Evolutionary conservation across 2,113 vertebrate genomes (phyloP).

Genomic region (Hiodon tergisus): DNA sequence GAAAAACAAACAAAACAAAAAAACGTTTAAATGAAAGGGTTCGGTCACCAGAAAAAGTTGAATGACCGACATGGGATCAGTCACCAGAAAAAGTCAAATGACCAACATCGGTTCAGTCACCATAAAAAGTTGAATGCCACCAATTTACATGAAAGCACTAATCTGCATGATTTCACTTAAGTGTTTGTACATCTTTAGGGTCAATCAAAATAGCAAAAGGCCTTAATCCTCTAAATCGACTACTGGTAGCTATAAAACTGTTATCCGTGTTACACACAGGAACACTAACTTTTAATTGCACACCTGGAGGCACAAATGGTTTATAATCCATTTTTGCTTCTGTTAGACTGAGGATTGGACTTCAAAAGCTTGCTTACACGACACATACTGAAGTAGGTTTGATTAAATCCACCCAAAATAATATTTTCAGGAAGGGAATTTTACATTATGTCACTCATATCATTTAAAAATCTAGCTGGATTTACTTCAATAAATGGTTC

Average conservation of each 20-base stretch:
- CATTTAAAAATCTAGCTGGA: no score
- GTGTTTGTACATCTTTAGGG: background rate
- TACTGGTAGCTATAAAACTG: constrained; percentile 7
- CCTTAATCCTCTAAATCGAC: background rate
- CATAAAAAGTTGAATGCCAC: background rate
- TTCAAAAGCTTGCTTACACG: background rate
- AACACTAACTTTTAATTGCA: background rate
- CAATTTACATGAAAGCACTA: background rate
- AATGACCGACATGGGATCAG: background rate
- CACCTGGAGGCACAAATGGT: constrained; percentile 23
- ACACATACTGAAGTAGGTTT: background rate
- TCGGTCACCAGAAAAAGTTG: background rate
- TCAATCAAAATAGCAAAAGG: background rate
- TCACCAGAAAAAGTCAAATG: background rate
- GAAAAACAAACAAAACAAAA: no score
- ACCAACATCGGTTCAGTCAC: background rate
- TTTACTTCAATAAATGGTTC: no score
- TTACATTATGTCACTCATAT: no score
- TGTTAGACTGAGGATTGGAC: background rate
- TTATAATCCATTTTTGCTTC: constrained; percentile 20
- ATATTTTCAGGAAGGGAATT: background rate
- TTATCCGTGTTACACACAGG: background rate
- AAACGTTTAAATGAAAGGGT: no score
- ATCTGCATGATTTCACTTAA: background rate
- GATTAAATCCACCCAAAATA: background rate